Base-by-base conservation (phyloP, 2,888 invertebrate genomes). In the Tetragnatha montana region DNA sequence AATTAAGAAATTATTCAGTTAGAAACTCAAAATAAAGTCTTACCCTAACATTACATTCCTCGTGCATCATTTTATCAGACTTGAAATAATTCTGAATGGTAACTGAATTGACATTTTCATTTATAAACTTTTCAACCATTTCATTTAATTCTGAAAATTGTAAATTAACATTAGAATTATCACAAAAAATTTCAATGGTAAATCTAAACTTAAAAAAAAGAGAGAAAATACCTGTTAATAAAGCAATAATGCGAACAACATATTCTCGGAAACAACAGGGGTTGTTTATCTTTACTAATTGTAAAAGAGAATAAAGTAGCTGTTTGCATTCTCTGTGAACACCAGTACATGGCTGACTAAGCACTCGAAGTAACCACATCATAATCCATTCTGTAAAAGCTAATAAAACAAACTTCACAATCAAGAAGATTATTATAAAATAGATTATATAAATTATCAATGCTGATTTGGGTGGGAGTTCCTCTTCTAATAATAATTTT, bases 381-480 rank as follows among this genome's bases (percentile, higher is more conserved):
- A 89, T 81, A n/a, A 85, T 19, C 89, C 89, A 89, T 76, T 89
- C 89, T 8, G 89, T 89, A 78, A 89, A 89, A 60, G 85, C 89
- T 89, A n/a, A 0, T 84, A 69, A 49, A 81, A 74, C 14, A 49
- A 21, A 68, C 19, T 51, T 70, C n/a, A 35, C 14, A 81, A 81
- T 17, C 10, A 80, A n/a, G 35, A 69, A 69, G 35, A 35, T 35
- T 35, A 35, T 35, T 35, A 35, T 35, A 35, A 35, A 35, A 17
- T 70, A 19, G 35, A 35, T 35, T 35, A 35, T 35, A 4, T 35
- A 35, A 35, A 35, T 35, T 17, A 35, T 35, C 35, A 35, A 35
- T 35, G 35, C 35, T 35, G 35, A 35, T 35, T n/a, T 69, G 7
- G 17, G 19, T 69, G 35, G 1, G 35, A 4, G 35, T 35, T 35